Conservation (phyloP, 1,140 invertebrate genomes). For the Drosophila leontia region DNA sequence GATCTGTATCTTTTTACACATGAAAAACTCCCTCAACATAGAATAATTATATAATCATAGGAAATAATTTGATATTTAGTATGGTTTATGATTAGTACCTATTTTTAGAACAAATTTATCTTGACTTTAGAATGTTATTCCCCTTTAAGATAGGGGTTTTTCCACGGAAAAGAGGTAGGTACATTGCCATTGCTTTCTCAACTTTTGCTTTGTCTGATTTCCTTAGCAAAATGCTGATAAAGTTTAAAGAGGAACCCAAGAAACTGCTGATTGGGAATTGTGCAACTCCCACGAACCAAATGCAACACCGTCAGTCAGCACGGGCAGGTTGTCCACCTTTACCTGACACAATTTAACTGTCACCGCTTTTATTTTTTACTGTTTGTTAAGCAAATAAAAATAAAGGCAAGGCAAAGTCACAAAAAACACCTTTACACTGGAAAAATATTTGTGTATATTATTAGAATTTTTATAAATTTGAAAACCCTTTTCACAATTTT, state of each 20-base stretch:
- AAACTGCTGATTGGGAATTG: conserved; percentile 31
- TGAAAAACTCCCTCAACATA: neutral
- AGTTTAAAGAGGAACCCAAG: neutral
- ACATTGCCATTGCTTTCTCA: conserved; percentile 6
- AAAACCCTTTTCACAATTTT: no score
- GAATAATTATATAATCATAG: neutral
- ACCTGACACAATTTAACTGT: conserved; percentile 42
- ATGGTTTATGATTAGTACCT: neutral
- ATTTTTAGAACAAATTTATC: neutral
- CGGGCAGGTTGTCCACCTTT: conserved; percentile 48
- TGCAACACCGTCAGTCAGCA: conserved; percentile 17
- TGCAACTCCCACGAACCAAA: conserved; percentile 25
- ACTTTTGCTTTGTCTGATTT: neutral
- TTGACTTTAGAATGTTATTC: neutral
- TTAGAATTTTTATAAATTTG: no score
- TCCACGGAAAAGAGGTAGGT: neutral
- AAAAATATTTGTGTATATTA: neutral
- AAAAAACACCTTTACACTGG: neutral
- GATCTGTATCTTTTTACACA: neutral
- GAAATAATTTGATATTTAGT: neutral
- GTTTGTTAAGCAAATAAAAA: conserved; percentile 44
- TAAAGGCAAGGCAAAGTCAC: conserved; percentile 27
- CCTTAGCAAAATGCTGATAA: conserved; percentile 18
- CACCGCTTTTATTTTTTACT: conserved; percentile 14
- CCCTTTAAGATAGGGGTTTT: conserved; percentile 2